These are phyloP conservation scores for Pygoscelis antarcticus DNA, from an alignment of 2,113 vertebrate species.

Conservation along the genomic window DNA sequence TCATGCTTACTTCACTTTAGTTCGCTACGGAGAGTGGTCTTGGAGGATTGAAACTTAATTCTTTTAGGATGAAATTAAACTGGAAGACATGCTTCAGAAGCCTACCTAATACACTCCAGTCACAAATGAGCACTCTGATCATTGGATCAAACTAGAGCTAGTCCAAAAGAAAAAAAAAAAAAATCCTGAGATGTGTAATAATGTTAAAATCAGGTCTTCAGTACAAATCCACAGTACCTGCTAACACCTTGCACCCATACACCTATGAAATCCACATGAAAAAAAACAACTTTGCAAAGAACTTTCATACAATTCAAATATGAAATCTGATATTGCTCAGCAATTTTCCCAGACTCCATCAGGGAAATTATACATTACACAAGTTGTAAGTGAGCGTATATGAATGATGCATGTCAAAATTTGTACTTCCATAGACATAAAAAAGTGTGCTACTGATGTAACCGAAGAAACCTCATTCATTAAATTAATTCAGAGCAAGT, in stretches of 20 bases:
- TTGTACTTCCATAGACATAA: not conserved
- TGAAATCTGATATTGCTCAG: not conserved
- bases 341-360: not conserved
- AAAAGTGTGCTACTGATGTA: not conserved
- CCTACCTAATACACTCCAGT: not conserved
- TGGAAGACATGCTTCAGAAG: not conserved
- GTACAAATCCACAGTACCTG: not conserved
- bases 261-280: not conserved
- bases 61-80: not conserved
- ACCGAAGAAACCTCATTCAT: not conserved
- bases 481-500: not conserved
- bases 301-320: not conserved
- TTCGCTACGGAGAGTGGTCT: not conserved
- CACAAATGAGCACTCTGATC: not conserved
- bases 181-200: not conserved
- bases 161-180: not conserved
- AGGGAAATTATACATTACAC: not conserved
- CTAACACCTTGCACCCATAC: not conserved
- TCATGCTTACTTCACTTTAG: not conserved
- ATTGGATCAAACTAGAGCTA: not conserved
- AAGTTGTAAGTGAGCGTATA: not conserved
- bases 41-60: not conserved
- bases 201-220: not conserved
- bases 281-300: not conserved
- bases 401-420: not conserved